A percentile compares a stretch with the other conserved stretches of the same genome.
Conservation (phyloP, 2,797 vertebrate species). For the Pipistrellus pipistrellus region DNA sequence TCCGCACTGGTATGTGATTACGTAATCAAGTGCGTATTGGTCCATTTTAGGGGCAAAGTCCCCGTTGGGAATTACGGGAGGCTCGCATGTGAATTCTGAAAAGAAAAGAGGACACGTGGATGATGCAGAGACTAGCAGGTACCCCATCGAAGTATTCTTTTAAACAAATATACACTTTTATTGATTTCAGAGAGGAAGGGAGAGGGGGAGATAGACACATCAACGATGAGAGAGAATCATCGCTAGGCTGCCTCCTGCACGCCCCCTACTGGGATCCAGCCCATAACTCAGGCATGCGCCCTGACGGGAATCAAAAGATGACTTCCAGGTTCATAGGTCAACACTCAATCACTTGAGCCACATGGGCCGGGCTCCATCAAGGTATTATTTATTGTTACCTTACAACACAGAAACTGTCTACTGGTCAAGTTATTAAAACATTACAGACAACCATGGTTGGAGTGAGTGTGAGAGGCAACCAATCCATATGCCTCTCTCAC, state of each 20-base stretch:
- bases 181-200: neutral
- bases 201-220: neutral
- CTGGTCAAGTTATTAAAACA: too few species aligned
- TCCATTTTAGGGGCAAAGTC: neutral
- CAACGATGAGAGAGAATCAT: neutral
- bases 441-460: too few species aligned
- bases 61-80: conserved; percentile 82
- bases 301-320: neutral
- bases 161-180: too few species aligned
- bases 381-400: neutral
- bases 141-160: neutral
- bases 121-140: neutral
- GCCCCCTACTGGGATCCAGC: neutral
- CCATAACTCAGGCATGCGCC: neutral
- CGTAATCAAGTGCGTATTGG: conserved; percentile 12
- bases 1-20: conserved; percentile 71
- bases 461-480: neutral
- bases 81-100: conserved; percentile 82
- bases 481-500: neutral
- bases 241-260: neutral
- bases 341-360: neutral
- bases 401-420: neutral
- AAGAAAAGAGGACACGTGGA: neutral
- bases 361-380: too few species aligned
- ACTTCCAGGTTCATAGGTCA: neutral